Base-by-base conservation (phyloP, 2,888 invertebrate genomes). In the Cephus sareptanus region DNA sequence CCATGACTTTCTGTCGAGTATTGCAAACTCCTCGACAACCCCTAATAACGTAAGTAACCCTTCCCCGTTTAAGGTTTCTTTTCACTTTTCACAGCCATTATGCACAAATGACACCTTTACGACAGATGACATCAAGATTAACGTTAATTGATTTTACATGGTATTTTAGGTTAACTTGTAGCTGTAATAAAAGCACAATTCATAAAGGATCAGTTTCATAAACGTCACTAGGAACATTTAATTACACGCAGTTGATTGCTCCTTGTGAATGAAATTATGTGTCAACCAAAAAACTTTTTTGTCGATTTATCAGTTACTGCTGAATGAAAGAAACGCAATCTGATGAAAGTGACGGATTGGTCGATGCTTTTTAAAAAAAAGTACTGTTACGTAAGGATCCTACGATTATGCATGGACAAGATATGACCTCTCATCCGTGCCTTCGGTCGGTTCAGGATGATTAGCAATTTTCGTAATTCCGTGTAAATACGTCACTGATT, bases 1-100 rank as follows among this genome's bases (percentile, higher is more conserved):
- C 88, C 90, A 91, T 88, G 91, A 91, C 87, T 90, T 91, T 88
- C 89, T 90, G 81, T 88, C 90, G 81, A 90, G 85, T 86, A 87
- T 90, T 79, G 84, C 87, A 23, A 88, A 85, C 81, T 85, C 88
- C 35, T 83, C 88, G 74, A 83, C 86, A 75, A 82, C 87, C 71
- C 84, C 88, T 33, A 87, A 82, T 81, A 88, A 88, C 80, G 90
- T 90, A 77, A 90, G 90, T 90, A 87, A 37, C 56, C 56, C 23
- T 56, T 23, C 56, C 56, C 56, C 56, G 23, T 56, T 56, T 23
- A 56, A 23, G 23, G 23, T 56, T 56, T 56, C 56, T 56, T 56
- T 23, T 56, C 9, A 23, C 23, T 56, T 56, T 56, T 56, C 56
- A 56, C 56, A 56, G 23, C 56, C 6, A 9, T 56, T 56, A 56